Evolutionary conservation across 2,113 vertebrate species (phyloP).

Genomic region (Lycocorax pyrrhopterus): DNA sequence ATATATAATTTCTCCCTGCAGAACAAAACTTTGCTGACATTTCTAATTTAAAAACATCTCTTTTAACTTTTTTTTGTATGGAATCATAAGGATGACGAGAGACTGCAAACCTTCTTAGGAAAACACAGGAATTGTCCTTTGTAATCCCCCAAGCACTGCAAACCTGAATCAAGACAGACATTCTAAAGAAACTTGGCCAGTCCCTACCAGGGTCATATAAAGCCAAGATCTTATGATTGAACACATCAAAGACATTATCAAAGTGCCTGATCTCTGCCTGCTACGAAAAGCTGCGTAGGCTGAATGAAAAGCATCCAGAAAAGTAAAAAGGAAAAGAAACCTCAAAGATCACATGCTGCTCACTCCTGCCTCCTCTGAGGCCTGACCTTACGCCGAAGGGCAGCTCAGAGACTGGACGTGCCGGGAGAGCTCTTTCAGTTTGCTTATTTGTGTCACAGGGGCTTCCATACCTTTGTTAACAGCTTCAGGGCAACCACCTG

Average conservation of each 20-base stretch:
- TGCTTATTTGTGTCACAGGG: not conserved
- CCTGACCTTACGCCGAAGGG: not conserved
- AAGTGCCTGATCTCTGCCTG: not conserved
- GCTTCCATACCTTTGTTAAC: not conserved
- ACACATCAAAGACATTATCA: not conserved
- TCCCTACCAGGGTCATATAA: not conserved
- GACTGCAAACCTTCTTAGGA: not conserved
- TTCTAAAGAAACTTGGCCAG: not conserved
- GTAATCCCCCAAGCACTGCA: not conserved
- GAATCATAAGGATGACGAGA: not conserved
- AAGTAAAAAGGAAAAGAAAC: not conserved
- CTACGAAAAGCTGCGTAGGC: not conserved
- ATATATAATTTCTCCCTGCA: not conserved
- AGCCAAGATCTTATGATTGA: not conserved
- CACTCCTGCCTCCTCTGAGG: not conserved
- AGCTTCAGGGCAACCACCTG: not conserved
- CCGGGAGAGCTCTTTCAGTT: not conserved
- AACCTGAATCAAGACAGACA: not conserved
- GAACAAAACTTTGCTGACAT: not conserved
- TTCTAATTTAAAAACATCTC: not conserved
- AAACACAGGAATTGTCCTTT: not conserved
- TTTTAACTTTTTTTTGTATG: not conserved
- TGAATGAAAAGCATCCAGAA: not conserved
- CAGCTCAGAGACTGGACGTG: not conserved
- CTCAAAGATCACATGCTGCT: not conserved